phyloP scores from a whole-genome alignment of 1,140 invertebrate species.

The Phthorimaea operculella region DNA sequence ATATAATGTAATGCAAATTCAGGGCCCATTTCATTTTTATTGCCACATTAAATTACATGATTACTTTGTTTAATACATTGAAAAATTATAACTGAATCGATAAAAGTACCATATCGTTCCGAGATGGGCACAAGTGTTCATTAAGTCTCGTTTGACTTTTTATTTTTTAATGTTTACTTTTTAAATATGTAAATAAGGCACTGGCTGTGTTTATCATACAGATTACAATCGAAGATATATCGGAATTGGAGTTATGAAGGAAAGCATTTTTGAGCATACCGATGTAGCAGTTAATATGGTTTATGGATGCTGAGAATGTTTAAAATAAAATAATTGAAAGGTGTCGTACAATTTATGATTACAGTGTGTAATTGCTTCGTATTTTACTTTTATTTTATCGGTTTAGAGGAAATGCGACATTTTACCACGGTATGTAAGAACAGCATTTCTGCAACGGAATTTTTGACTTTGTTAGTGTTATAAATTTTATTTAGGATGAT shows the following conservation, averaged over 20 bases:
- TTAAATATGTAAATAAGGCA: not conserved
- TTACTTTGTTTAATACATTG: constrained; percentile 2
- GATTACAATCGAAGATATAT: constrained; percentile 1
- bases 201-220: not conserved
- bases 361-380: not conserved
- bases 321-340: not conserved
- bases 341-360: not conserved
- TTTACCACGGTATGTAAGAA: not conserved
- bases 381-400: no score
- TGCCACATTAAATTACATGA: not conserved
- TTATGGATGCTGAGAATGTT: not conserved
- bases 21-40: not conserved
- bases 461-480: no score
- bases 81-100: constrained; percentile 6
- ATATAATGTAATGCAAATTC: not conserved
- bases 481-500: no score
- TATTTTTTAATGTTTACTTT: not conserved
- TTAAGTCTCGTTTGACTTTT: not conserved
- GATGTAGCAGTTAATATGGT: not conserved
- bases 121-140: constrained; percentile 1
- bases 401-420: not conserved
- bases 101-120: not conserved
- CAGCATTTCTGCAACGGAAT: not conserved
- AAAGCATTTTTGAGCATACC: constrained; percentile 1
- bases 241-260: not conserved